Conservation (phyloP, 2,888 invertebrate genomes). For the Hyles lineata region DNA sequence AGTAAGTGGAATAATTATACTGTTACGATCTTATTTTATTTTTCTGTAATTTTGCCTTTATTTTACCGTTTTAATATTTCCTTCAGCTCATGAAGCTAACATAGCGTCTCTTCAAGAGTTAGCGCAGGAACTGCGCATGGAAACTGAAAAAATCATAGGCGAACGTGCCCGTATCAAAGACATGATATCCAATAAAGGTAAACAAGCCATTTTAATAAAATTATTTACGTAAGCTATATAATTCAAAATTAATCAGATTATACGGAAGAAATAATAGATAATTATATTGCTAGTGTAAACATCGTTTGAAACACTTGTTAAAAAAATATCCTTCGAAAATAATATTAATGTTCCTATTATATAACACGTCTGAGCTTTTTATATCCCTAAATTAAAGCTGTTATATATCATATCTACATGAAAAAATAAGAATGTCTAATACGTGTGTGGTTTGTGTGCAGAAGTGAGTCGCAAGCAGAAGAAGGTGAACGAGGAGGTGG, state of each 20-base stretch:
- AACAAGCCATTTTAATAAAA: conserved; percentile 21
- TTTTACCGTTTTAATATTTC: neutral
- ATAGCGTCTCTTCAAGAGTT: conserved; percentile 76
- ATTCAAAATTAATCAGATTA: too few relatives aligned
- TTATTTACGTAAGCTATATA: neutral
- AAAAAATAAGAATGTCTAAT: too few relatives aligned
- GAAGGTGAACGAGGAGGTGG: conserved; percentile 77
- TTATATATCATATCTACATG: too few relatives aligned
- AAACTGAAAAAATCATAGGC: conserved; percentile 78
- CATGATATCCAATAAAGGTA: conserved; percentile 76
- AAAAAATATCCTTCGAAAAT: too few relatives aligned
- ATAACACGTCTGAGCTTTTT: too few relatives aligned
- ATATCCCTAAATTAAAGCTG: too few relatives aligned
- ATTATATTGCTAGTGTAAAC: too few relatives aligned
- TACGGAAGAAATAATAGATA: too few relatives aligned
- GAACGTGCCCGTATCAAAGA: conserved; percentile 78
- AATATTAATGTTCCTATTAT: too few relatives aligned
- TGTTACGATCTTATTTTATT: conserved; percentile 27
- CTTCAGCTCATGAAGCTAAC: conserved; percentile 73
- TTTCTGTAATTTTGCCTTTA: neutral
- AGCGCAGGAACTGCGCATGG: conserved; percentile 76
- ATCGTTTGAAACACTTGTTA: too few relatives aligned
- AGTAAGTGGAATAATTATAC: conserved; percentile 37
- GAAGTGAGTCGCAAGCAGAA: conserved; percentile 74
- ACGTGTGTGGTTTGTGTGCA: neutral